Percentiles rank a stretch among this genome's conserved stretches.
Conservation (phyloP, 2,888 invertebrate genomes). For the Ophion ventricosus region DNA sequence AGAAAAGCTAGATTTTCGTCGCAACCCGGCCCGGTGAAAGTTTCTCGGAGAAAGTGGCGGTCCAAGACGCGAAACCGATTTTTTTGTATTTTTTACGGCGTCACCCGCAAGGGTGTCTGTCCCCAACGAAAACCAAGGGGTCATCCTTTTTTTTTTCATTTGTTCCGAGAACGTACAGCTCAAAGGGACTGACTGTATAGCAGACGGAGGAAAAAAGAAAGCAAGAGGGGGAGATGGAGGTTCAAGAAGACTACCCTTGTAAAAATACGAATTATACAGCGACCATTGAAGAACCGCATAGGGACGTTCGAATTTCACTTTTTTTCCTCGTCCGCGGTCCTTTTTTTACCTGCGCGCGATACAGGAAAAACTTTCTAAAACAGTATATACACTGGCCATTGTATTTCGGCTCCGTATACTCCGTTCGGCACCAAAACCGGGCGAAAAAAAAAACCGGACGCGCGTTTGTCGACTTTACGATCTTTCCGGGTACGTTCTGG, state of each 20-base stretch:
- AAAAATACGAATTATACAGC: conserved; percentile 63
- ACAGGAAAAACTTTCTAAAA: conserved; percentile 63
- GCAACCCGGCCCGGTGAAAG: conserved; percentile 54
- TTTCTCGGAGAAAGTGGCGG: conserved; percentile 64
- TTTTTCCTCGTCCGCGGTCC: conserved; percentile 34
- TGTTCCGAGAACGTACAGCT: conserved; percentile 54
- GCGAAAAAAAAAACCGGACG: conserved; percentile 37
- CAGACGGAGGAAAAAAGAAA: conserved; percentile 8
- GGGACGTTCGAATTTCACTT: conserved; percentile 53
- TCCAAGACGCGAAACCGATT: conserved; percentile 60
- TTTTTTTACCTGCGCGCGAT: conserved; percentile 57
- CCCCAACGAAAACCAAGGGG: conserved; percentile 61
- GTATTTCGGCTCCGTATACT: background rate
- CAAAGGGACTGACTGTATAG: conserved; percentile 19
- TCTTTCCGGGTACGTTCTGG: conserved; percentile 23
- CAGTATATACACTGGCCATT: conserved; percentile 41
- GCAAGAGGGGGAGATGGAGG: conserved; percentile 1
- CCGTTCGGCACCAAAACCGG: background rate
- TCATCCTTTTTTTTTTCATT: conserved; percentile 51
- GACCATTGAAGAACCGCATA: conserved; percentile 42
- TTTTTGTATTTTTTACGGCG: conserved; percentile 58
- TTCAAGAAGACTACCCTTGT: conserved; percentile 61
- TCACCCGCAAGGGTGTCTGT: conserved; percentile 47
- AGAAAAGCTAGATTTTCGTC: conserved; percentile 35
- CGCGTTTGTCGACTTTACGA: conserved; percentile 43